phyloP scores from a whole-genome alignment of 1,140 invertebrate genomes.

The Drosophila oshimai region DNA sequence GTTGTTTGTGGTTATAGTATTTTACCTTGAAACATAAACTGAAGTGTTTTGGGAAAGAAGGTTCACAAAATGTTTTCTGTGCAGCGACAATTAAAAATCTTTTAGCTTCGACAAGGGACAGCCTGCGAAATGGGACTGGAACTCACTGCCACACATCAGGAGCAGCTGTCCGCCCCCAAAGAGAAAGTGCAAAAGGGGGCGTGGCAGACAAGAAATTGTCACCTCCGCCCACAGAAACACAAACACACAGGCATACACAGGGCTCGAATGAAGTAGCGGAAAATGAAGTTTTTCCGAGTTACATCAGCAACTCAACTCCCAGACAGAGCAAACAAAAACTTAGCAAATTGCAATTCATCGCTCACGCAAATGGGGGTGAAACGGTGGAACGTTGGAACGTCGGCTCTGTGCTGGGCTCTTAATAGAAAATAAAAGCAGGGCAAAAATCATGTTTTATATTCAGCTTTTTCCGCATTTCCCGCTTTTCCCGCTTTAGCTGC shows the following conservation, averaged over 20 bases:
- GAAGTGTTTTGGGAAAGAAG: too few relatives aligned
- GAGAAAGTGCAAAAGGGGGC: constrained; percentile 19
- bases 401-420: constrained; percentile 5
- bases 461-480: background rate
- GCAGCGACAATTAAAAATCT: constrained; percentile 54
- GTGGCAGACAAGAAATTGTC: constrained; percentile 57
- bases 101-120: constrained; percentile 29
- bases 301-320: constrained; percentile 23
- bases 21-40: too few relatives aligned
- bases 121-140: constrained; percentile 1
- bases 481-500: background rate
- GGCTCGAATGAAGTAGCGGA: constrained; percentile 67
- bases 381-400: background rate
- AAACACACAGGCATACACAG: constrained; percentile 35
- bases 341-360: constrained; percentile 76
- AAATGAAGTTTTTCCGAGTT: constrained; percentile 74
- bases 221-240: background rate
- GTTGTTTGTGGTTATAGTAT: too few relatives aligned
- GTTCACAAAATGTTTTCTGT: background rate
- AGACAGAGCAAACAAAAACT: constrained; percentile 67
- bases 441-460: constrained; percentile 67
- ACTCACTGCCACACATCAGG: constrained; percentile 1
- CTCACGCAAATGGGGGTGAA: constrained; percentile 20
- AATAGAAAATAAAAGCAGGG: constrained; percentile 75
- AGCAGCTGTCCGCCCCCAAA: background rate